These are phyloP conservation scores for Furcula furcula DNA, from an alignment of 2,888 invertebrate species.

Conservation along the genomic window DNA sequence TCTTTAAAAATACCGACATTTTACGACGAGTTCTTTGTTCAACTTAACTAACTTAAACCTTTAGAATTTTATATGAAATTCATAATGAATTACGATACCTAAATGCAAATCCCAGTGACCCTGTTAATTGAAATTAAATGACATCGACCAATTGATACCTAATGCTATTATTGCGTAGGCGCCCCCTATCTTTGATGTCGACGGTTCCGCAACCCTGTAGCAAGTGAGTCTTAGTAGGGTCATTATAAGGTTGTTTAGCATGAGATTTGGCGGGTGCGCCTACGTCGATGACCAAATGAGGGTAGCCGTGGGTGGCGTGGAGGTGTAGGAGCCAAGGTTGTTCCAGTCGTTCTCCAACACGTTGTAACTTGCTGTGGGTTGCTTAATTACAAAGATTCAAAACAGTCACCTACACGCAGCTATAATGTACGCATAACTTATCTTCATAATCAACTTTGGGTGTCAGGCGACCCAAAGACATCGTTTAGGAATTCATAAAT, in stretches of 20 bases:
- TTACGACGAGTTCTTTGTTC: neutral
- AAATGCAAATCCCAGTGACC: slow-evolving; percentile 20
- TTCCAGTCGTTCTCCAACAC: slow-evolving; percentile 69
- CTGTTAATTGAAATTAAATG: slow-evolving; percentile 27
- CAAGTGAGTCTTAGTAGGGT: slow-evolving; percentile 63
- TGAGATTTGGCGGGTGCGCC: slow-evolving; percentile 69
- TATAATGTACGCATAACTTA: slow-evolving; percentile 15
- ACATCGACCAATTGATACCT: slow-evolving; percentile 20
- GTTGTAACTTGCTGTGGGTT: slow-evolving; percentile 66
- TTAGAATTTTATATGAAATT: slow-evolving; percentile 6
- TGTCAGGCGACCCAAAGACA: slow-evolving; percentile 25
- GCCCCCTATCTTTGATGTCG: slow-evolving; percentile 56
- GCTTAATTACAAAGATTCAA: slow-evolving; percentile 70
- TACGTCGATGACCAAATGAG: slow-evolving; percentile 78
- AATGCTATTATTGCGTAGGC: slow-evolving; percentile 66
- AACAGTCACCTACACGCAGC: slow-evolving; percentile 53
- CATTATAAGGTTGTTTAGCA: slow-evolving; percentile 75
- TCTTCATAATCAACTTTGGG: slow-evolving; percentile 19
- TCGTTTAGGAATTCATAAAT: slow-evolving; percentile 10
- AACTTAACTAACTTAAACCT: slow-evolving; percentile 3
- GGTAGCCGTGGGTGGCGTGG: slow-evolving; percentile 77
- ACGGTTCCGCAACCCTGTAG: slow-evolving; percentile 66
- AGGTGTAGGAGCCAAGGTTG: slow-evolving; percentile 78
- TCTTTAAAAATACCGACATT: neutral
- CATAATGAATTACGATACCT: slow-evolving; percentile 7